Evolutionary conservation across 2,888 invertebrate species (phyloP).

Genomic region (Antitype chi): DNA sequence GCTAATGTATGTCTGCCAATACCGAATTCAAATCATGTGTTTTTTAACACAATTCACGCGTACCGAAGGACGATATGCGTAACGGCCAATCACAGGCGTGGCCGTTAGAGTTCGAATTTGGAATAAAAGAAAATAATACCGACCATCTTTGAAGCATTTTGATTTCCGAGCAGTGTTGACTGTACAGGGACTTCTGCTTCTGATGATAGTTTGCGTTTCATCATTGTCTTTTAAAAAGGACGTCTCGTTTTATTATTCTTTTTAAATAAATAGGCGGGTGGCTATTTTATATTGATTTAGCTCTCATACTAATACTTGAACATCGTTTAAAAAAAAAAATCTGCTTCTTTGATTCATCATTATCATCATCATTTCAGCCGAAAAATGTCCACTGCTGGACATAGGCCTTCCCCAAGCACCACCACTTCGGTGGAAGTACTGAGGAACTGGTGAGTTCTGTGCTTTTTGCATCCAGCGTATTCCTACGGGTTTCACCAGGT

Average conservation of each 20-base stretch:
- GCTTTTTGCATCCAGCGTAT: no score
- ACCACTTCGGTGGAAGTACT: no score
- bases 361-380: no score
- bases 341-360: no score
- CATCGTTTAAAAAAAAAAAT: neutral
- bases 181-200: neutral
- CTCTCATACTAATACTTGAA: neutral
- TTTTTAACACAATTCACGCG: constrained; percentile 79
- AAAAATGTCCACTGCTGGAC: no score
- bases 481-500: no score
- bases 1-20: constrained; percentile 80
- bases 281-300: neutral
- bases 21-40: constrained; percentile 82
- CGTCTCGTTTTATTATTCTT: neutral
- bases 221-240: constrained; percentile 3
- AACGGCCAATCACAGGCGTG: constrained; percentile 65
- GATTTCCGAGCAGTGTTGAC: constrained; percentile 26
- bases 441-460: no score
- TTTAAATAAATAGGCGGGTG: neutral
- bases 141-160: constrained; percentile 33
- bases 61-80: constrained; percentile 80
- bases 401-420: no score
- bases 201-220: neutral
- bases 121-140: constrained; percentile 35
- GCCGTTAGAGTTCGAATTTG: constrained; percentile 59